Conservation (phyloP, 2,113 vertebrate genomes). For the Istiophorus platypterus region DNA sequence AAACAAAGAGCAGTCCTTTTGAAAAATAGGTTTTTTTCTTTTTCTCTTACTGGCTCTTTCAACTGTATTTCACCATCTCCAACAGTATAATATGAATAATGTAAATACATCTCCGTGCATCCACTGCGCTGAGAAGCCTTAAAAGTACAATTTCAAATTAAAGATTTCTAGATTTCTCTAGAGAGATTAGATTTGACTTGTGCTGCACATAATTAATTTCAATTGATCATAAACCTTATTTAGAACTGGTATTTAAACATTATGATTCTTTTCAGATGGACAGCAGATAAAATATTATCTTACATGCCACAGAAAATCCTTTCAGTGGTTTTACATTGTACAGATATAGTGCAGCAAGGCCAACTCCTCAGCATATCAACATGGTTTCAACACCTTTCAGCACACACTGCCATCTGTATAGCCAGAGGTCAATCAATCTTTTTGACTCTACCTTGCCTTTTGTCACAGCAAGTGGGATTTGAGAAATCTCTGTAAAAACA, state of each 20-base stretch:
- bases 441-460: slow-evolving; percentile 12
- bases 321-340: slow-evolving; percentile 1
- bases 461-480: slow-evolving; percentile 15
- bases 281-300: slow-evolving; percentile 7
- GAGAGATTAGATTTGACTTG: slow-evolving; percentile 10
- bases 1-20: neutral
- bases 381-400: slow-evolving; percentile 17
- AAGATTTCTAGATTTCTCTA: neutral
- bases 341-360: neutral
- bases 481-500: slow-evolving; percentile 5
- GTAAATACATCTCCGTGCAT: neutral
- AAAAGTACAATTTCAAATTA: neutral
- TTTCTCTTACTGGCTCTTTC: neutral
- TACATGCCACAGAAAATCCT: neutral
- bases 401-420: slow-evolving; percentile 17
- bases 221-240: neutral
- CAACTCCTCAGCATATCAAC: slow-evolving; percentile 17
- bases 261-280: slow-evolving; percentile 16
- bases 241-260: neutral
- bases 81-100: neutral
- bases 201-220: neutral
- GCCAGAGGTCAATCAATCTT: slow-evolving; percentile 24
- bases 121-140: neutral
- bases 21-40: neutral
- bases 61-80: neutral